Percentiles rank a stretch among this genome's conserved stretches.
Conservation (phyloP, 2,113 vertebrate genomes). For the Pachypanchax playfairii region DNA sequence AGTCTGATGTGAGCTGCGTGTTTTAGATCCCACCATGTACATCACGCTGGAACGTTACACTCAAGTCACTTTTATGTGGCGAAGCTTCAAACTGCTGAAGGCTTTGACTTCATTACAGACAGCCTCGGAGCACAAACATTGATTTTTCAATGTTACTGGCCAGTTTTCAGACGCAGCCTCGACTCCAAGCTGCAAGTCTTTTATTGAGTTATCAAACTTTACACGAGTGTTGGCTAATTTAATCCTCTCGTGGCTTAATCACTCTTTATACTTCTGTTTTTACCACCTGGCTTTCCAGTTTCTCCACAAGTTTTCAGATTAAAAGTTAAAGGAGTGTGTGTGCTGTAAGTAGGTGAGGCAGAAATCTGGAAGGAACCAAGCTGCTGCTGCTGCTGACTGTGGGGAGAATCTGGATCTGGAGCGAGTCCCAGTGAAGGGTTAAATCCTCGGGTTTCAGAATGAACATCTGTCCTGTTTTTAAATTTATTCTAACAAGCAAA, state of each 20-base stretch:
- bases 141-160: slow-evolving; percentile 41
- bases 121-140: slow-evolving; percentile 29
- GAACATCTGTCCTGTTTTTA: slow-evolving; percentile 58
- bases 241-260: slow-evolving; percentile 24
- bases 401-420: slow-evolving; percentile 35
- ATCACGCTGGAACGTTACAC: slow-evolving; percentile 2
- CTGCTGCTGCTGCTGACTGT: slow-evolving; percentile 29
- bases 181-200: slow-evolving; percentile 35
- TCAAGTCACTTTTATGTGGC: slow-evolving; percentile 11
- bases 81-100: slow-evolving; percentile 28
- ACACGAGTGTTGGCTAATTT: slow-evolving; percentile 10
- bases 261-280: slow-evolving; percentile 14
- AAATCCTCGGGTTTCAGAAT: slow-evolving; percentile 32
- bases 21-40: slow-evolving; percentile 13
- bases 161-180: slow-evolving; percentile 25
- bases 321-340: slow-evolving; percentile 11
- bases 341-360: background rate
- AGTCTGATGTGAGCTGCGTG: slow-evolving; percentile 25
- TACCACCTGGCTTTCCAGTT: background rate
- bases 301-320: slow-evolving; percentile 1
- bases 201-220: slow-evolving; percentile 31
- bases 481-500: slow-evolving; percentile 49
- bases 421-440: slow-evolving; percentile 40
- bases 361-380: slow-evolving; percentile 11
- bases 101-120: slow-evolving; percentile 26